Percentiles rank a stretch among this genome's conserved stretches.
Conservation (phyloP, 2,113 vertebrate genomes). For the Lophochroa leadbeateri region DNA sequence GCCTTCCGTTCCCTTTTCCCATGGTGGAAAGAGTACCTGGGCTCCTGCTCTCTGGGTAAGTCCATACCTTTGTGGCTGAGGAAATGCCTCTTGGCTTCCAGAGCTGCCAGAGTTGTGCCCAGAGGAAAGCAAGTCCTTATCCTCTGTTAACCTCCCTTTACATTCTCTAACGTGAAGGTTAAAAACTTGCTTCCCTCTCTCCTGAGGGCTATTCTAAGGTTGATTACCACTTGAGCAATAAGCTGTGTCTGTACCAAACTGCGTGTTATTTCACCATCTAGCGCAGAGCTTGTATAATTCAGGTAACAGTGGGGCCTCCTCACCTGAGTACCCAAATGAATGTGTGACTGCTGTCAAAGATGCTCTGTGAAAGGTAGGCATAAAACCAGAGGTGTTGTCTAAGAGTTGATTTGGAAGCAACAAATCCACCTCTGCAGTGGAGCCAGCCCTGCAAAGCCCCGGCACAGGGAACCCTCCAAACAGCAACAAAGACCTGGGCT, state of each 20-base stretch:
- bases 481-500: neutral
- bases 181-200: neutral
- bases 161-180: neutral
- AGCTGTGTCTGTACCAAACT: neutral
- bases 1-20: neutral
- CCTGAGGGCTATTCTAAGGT: neutral
- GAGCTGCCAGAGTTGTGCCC: fast-evolving
- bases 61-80: neutral
- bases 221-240: neutral
- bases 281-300: neutral
- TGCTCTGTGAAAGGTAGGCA: fast-evolving
- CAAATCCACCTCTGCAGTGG: neutral
- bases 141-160: neutral
- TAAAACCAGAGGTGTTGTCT: too few relatives aligned
- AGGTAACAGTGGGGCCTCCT: neutral
- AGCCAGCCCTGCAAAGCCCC: neutral
- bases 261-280: neutral
- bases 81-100: fast-evolving
- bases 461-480: neutral
- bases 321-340: neutral
- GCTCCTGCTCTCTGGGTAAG: fast-evolving
- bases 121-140: neutral
- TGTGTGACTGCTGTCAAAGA: fast-evolving
- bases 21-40: fast-evolving
- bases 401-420: neutral